phyloP scores from a whole-genome alignment of 2,113 vertebrate genomes.

The Gorsachius goisagi region DNA sequence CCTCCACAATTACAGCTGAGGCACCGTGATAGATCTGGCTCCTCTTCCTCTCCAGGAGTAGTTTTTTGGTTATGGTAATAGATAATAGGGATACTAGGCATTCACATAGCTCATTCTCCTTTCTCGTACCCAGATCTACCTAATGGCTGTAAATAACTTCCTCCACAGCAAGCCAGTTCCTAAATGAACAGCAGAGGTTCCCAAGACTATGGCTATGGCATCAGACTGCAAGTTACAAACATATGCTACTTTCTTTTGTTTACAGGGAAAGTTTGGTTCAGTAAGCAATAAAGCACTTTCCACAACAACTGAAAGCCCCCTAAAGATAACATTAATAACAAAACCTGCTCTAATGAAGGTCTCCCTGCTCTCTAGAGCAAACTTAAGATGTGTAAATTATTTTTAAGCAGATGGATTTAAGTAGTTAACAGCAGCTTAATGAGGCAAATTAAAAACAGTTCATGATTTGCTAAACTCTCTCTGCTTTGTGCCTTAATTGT shows the following conservation, averaged over 20 bases:
- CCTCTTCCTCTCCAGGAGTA: neutral
- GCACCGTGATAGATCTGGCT: neutral
- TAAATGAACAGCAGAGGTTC: neutral
- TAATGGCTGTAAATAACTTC: neutral
- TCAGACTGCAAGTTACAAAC: neutral
- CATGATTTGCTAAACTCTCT: conserved; percentile 26
- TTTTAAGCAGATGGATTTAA: conserved; percentile 57
- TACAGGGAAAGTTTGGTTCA: neutral
- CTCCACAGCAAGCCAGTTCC: neutral
- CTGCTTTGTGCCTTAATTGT: conserved; percentile 13
- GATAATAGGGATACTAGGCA: neutral
- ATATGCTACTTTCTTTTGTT: neutral
- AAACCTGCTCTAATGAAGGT: conserved; percentile 14
- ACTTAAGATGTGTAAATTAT: conserved; percentile 9
- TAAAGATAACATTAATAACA: conserved; percentile 17
- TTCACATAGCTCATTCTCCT: neutral
- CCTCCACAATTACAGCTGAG: neutral
- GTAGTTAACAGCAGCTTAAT: conserved; percentile 42
- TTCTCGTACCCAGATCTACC: neutral
- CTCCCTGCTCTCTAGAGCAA: conserved; percentile 45
- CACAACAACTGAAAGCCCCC: neutral
- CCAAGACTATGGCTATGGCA: neutral
- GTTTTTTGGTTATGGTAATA: neutral
- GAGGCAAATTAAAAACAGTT: conserved; percentile 46
- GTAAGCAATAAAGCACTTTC: neutral